A percentile compares a stretch with the other conserved stretches of the same genome.
These are phyloP conservation scores for Cacajao melanocephalus DNA, from an alignment of 2,797 vertebrate species.

Conservation along the genomic window DNA sequence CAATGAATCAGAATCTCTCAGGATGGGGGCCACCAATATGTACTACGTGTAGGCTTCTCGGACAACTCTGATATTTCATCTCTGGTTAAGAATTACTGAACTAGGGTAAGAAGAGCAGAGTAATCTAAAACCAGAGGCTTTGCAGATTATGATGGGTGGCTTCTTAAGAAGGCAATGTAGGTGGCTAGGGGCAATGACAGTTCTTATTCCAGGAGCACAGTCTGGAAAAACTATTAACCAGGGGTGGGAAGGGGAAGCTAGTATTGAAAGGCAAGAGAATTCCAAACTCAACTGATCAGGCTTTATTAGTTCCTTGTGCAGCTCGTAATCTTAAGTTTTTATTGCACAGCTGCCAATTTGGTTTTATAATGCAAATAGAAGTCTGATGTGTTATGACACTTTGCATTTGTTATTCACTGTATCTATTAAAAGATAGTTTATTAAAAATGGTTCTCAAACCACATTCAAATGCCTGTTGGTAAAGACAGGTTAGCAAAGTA, in stretches of 20 bases:
- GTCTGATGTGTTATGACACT: slow-evolving; percentile 23
- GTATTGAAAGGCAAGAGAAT: not conserved
- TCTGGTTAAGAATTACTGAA: not conserved
- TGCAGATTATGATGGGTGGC: not conserved
- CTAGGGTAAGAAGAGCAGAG: not conserved
- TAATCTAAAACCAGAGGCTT: not conserved
- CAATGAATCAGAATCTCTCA: not conserved
- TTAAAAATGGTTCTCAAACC: slow-evolving; percentile 30
- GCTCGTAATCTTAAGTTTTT: slow-evolving; percentile 36
- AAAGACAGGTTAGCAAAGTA: not conserved
- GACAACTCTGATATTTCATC: not conserved
- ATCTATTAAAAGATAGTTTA: slow-evolving; percentile 18
- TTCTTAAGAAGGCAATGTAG: not conserved
- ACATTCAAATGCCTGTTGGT: not conserved
- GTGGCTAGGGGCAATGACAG: not conserved
- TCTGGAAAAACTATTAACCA: not conserved
- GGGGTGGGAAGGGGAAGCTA: not conserved
- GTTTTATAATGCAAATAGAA: slow-evolving; percentile 57
- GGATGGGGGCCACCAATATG: not conserved
- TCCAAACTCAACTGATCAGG: not conserved
- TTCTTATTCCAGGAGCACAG: not conserved
- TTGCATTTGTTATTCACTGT: not conserved
- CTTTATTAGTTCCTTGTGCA: slow-evolving; percentile 34
- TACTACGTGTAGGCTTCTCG: not conserved
- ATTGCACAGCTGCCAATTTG: not conserved